Percentiles rank a stretch among this genome's conserved stretches.
Conservation (phyloP, 2,113 vertebrate species). For the Danionella cerebrum region DNA sequence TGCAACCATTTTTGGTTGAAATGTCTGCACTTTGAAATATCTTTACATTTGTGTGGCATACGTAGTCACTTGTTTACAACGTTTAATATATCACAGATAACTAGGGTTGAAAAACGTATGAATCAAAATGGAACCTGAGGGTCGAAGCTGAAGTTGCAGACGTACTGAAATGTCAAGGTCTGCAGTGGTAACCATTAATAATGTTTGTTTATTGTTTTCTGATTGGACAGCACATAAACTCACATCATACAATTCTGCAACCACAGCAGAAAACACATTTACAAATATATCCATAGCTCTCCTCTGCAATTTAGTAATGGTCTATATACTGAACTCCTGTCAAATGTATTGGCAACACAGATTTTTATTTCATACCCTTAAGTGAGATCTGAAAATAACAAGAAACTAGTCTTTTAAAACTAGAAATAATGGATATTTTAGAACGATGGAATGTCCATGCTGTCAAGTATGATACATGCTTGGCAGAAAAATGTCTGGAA, state of each 20-base stretch:
- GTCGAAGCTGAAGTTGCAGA: conserved; percentile 2
- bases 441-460: neutral
- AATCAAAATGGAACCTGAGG: neutral
- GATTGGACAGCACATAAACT: conserved; percentile 3
- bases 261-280: conserved; percentile 4
- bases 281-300: neutral
- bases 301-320: conserved; percentile 18
- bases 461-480: neutral
- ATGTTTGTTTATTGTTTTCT: conserved; percentile 10
- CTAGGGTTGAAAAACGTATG: too few relatives aligned
- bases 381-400: conserved; percentile 5
- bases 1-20: too few relatives aligned
- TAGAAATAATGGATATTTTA: neutral
- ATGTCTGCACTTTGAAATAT: too few relatives aligned
- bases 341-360: conserved; percentile 17
- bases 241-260: neutral
- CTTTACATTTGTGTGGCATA: too few relatives aligned
- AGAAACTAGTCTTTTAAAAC: neutral
- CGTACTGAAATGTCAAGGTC: neutral
- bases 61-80: too few relatives aligned
- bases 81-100: too few relatives aligned
- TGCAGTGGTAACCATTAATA: conserved; percentile 12
- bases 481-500: neutral
- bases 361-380: conserved; percentile 27
- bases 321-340: conserved; percentile 35